These are phyloP conservation scores for Tyrannus savana DNA, from an alignment of 2,113 vertebrate genomes.

Conservation along the genomic window DNA sequence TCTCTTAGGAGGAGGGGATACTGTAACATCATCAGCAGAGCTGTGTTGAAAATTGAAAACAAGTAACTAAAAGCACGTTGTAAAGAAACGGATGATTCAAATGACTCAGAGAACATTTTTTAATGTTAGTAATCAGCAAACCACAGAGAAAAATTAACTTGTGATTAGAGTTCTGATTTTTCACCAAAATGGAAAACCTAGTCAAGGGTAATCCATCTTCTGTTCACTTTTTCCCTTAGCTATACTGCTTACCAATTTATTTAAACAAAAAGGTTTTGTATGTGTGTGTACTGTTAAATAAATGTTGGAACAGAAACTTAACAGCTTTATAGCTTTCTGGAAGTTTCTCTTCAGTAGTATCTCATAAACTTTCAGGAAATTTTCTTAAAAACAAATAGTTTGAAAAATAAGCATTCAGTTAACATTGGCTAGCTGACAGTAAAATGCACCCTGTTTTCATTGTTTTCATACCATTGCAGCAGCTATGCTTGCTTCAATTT, in stretches of 20 bases:
- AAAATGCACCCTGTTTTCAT: background rate
- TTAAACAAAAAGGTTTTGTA: background rate
- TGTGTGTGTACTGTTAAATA: background rate
- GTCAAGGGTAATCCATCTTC: slow-evolving; percentile 30
- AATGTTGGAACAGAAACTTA: background rate
- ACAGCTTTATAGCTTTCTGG: background rate
- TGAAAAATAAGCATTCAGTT: background rate
- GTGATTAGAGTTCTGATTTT: slow-evolving; percentile 57
- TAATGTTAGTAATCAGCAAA: slow-evolving; percentile 62
- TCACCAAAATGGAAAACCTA: background rate
- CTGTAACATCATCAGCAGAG: slow-evolving; percentile 51
- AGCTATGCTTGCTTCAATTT: background rate
- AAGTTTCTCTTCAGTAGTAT: background rate
- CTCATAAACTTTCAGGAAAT: background rate
- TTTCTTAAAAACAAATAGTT: background rate
- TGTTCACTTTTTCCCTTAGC: slow-evolving; percentile 18
- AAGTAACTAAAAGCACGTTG: slow-evolving; percentile 50
- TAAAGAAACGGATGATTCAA: slow-evolving; percentile 44
- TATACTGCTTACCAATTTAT: background rate
- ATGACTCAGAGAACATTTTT: background rate
- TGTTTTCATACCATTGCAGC: background rate
- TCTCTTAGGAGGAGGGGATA: background rate
- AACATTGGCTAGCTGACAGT: background rate
- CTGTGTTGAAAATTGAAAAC: slow-evolving; percentile 23
- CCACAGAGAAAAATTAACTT: slow-evolving; percentile 54